Base-by-base conservation (phyloP, 1,140 invertebrate genomes). In the Drosophila quadrilineata region DNA sequence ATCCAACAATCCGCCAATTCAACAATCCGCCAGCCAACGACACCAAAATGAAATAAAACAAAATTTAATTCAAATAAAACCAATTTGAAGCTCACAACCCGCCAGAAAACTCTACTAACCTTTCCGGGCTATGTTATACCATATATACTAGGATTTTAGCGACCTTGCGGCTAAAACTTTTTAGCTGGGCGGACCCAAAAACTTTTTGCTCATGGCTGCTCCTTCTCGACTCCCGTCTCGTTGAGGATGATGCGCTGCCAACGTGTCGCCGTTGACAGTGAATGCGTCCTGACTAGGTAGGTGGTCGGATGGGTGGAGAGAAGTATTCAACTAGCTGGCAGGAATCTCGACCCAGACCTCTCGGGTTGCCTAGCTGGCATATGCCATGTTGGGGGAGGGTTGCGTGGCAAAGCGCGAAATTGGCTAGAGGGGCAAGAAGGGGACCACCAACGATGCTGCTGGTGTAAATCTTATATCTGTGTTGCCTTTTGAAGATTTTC, bases 11-110 rank as follows among this genome's bases (percentile, higher is more conserved):
- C n/a, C n/a, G n/a, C n/a, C n/a, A n/a, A n/a, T n/a, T n/a, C n/a
- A n/a, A n/a, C n/a, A n/a, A n/a, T n/a, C n/a, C n/a, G n/a, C n/a
- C n/a, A n/a, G 9, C 24, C 26, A 6, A 19, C 53, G 45, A 12
- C 36, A 26, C n/a, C 50, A 58, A 82, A 82, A 80, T 75, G 48
- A 72, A 80, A 84, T 85, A 84, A 77, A 84, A 85, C 77, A 85
- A 79, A 85, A 85, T 85, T 85, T 85, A 85, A 85, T 85, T 85
- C 79, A 68, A 85, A 85, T 85, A 85, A 85, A 85, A 75, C 71
- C 79, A 85, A 85, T 85, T 84, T 79, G 24, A 26, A 46, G 58
- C 49, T 29, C 33, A 2, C 38, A 19, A 14, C 40, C 53, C 28
- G n/a, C 19, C 22, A 0, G n/a, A n/a, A n/a, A n/a, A n/a, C 6